These are phyloP conservation scores for Orcinus orca DNA, from an alignment of 2,113 vertebrate species.

Conservation along the genomic window DNA sequence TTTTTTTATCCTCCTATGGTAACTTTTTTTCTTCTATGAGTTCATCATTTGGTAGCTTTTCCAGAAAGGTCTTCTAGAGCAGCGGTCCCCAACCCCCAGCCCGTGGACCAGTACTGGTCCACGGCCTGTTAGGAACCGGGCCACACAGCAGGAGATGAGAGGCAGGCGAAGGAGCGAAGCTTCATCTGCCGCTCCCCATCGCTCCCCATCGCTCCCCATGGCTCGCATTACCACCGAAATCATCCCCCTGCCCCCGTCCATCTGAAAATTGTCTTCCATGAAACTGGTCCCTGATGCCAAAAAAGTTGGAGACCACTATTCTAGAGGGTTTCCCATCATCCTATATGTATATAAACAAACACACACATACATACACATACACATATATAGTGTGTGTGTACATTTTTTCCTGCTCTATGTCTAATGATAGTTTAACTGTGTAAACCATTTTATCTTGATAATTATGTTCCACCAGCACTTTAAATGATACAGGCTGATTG, in stretches of 20 bases:
- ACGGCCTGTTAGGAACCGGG: too few species aligned
- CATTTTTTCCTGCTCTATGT: background rate
- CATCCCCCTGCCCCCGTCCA: accelerated
- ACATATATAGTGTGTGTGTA: background rate
- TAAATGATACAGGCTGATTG: background rate
- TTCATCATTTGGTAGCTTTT: background rate
- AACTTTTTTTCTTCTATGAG: background rate
- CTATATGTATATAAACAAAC: background rate
- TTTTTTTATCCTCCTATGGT: background rate
- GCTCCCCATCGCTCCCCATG: too few species aligned
- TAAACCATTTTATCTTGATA: background rate
- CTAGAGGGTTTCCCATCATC: background rate
- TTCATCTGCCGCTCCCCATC: too few species aligned
- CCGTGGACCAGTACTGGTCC: too few species aligned
- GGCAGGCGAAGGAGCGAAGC: too few species aligned
- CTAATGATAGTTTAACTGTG: background rate
- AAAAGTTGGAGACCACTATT: too few species aligned
- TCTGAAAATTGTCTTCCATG: too few species aligned
- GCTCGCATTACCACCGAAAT: too few species aligned
- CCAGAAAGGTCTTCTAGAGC: background rate
- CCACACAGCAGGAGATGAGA: too few species aligned
- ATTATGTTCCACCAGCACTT: background rate
- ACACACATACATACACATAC: too few species aligned
- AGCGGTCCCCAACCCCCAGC: too few species aligned
- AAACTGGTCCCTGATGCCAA: too few species aligned